Conservation (phyloP, 2,113 vertebrate species). For the Nansenia antarctica region DNA sequence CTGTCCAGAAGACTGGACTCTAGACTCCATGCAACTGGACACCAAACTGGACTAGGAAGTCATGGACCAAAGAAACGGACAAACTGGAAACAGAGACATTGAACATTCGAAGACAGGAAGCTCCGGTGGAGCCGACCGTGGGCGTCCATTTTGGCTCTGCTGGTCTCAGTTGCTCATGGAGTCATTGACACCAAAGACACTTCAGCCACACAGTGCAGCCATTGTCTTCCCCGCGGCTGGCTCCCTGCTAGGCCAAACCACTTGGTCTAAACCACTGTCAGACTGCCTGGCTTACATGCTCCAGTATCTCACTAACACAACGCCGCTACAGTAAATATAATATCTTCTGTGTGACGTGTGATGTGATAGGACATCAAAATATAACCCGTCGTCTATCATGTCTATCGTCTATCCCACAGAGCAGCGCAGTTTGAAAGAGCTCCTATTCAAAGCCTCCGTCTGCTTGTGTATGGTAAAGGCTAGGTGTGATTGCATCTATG, state of each 20-base stretch:
- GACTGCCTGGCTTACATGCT: slow-evolving; percentile 54
- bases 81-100: slow-evolving; percentile 26
- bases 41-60: background rate
- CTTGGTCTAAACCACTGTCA: slow-evolving; percentile 70
- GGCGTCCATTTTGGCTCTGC: slow-evolving; percentile 73
- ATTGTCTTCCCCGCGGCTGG: slow-evolving; percentile 63
- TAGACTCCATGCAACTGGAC: background rate
- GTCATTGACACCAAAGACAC: slow-evolving; percentile 71
- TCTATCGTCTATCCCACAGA: no score
- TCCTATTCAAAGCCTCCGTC: slow-evolving; percentile 19
- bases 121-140: slow-evolving; percentile 56
- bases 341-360: no score
- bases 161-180: slow-evolving; percentile 66
- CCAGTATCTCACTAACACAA: slow-evolving; percentile 35
- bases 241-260: slow-evolving; percentile 68
- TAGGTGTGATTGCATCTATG: slow-evolving; percentile 71
- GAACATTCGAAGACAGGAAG: slow-evolving; percentile 52
- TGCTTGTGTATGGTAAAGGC: slow-evolving; percentile 24
- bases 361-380: no score
- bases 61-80: slow-evolving; percentile 18
- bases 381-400: no score
- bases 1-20: background rate
- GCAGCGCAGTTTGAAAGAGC: no score
- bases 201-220: slow-evolving; percentile 65
- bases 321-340: background rate